Percentiles rank a stretch among this genome's conserved stretches.
Evolutionary conservation across 2,888 invertebrate species (phyloP).

Genomic region (Deilephila porcellus): DNA sequence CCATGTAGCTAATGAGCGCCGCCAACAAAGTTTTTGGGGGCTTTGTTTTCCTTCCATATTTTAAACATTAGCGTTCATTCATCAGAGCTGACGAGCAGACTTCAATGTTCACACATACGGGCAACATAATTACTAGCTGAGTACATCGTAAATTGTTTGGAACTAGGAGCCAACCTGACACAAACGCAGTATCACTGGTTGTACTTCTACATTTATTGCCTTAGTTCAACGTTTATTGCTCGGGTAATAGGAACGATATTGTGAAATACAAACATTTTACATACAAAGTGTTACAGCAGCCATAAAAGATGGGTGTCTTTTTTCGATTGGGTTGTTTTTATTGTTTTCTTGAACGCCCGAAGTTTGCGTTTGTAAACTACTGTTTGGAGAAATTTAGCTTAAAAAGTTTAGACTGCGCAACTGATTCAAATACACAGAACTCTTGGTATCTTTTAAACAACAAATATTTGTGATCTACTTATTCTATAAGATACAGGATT

Average conservation of each 20-base stretch:
- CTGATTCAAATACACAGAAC: too few relatives aligned
- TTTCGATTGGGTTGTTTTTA: conserved; percentile 25
- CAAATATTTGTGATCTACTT: not conserved
- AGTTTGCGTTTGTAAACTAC: not conserved
- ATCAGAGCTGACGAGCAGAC: not conserved
- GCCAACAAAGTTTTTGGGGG: conserved; percentile 12
- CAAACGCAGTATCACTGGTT: conserved; percentile 6
- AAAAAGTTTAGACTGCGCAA: not conserved
- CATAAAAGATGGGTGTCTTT: conserved; percentile 13
- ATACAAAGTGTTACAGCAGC: conserved; percentile 23
- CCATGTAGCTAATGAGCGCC: conserved; percentile 1
- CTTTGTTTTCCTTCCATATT: conserved; percentile 18
- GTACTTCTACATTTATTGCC: conserved; percentile 21
- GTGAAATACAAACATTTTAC: conserved; percentile 25
- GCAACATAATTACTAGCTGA: conserved; percentile 18
- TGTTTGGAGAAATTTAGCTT: not conserved
- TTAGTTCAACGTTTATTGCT: conserved; percentile 22
- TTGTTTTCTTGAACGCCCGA: not conserved
- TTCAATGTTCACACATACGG: conserved; percentile 11
- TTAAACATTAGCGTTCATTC: conserved; percentile 1
- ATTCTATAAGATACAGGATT: not conserved
- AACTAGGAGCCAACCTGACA: conserved; percentile 23
- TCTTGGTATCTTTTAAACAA: not conserved
- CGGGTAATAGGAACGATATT: conserved; percentile 19
- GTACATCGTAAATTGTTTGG: conserved; percentile 22